Percentiles rank a stretch among this genome's conserved stretches.
Conservation (phyloP, 2,888 invertebrate species). For the Lasioglossum oenotherae region DNA sequence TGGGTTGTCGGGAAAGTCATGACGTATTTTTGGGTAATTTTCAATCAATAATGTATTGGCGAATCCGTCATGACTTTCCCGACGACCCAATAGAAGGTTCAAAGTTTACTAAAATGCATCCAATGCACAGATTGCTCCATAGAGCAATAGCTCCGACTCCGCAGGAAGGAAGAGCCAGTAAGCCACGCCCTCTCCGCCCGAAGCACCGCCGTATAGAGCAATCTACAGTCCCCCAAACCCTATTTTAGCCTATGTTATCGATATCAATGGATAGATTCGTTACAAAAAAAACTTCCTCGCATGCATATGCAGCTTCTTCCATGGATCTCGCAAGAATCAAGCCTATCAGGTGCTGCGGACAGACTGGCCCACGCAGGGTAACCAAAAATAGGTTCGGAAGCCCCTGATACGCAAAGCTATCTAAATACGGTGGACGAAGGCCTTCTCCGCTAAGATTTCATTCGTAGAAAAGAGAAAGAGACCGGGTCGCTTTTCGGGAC, state of each 20-base stretch:
- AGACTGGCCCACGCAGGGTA: background rate
- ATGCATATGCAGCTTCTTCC: background rate
- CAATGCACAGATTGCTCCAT: background rate
- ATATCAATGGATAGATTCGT: background rate
- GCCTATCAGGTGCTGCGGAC: background rate
- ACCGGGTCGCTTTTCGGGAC: background rate
- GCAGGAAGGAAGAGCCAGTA: background rate
- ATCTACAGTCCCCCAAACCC: background rate
- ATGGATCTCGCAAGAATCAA: slow-evolving; percentile 3
- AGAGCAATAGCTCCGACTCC: background rate
- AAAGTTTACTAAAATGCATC: background rate
- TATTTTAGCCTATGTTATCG: background rate
- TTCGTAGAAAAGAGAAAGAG: background rate
- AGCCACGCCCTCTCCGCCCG: background rate
- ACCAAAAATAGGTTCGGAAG: slow-evolving; percentile 6
- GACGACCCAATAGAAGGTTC: no score
- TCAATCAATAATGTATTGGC: no score
- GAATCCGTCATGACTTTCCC: no score
- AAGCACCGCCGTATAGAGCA: background rate
- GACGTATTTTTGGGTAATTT: no score
- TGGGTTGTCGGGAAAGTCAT: no score
- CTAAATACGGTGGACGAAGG: background rate
- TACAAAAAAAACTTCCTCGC: background rate
- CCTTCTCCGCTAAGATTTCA: background rate
- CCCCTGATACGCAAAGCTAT: slow-evolving; percentile 7